These are phyloP conservation scores for Sapajus apella DNA, from an alignment of 2,113 vertebrate genomes.

Conservation along the genomic window DNA sequence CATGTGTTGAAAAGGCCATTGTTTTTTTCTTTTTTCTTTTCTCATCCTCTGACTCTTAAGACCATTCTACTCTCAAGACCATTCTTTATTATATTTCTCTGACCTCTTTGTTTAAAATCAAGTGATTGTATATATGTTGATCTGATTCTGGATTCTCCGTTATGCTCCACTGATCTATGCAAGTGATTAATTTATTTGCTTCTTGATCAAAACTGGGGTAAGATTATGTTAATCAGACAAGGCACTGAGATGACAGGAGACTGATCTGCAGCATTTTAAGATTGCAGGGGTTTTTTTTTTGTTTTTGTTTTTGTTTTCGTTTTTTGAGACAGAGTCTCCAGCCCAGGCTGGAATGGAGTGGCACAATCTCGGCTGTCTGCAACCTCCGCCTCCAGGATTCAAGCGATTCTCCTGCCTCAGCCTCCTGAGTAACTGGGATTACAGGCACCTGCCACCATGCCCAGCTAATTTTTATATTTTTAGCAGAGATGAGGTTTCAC, in stretches of 20 bases:
- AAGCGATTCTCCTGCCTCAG: no score
- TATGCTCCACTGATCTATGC: not conserved
- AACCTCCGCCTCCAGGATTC: no score
- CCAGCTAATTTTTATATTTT: no score
- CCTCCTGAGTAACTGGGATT: no score
- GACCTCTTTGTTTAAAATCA: not conserved
- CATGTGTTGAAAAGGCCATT: not conserved
- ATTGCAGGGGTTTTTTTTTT: no score
- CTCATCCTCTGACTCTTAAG: not conserved
- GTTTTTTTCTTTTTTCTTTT: not conserved
- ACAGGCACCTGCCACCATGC: no score
- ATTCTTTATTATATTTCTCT: not conserved
- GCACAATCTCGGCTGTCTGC: no score
- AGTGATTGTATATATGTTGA: not conserved
- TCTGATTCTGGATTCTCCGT: not conserved
- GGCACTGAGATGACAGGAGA: not conserved
- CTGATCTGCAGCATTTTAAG: not conserved
- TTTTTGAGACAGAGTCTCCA: no score
- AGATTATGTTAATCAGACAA: not conserved
- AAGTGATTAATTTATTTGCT: not conserved
- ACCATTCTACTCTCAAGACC: not conserved
- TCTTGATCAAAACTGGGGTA: not conserved
- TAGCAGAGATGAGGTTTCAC: no score
- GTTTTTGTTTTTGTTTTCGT: no score
- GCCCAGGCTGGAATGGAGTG: no score